Evolutionary conservation across 2,797 vertebrate species (phyloP).

Genomic region (Centroberyx gerrardi): DNA sequence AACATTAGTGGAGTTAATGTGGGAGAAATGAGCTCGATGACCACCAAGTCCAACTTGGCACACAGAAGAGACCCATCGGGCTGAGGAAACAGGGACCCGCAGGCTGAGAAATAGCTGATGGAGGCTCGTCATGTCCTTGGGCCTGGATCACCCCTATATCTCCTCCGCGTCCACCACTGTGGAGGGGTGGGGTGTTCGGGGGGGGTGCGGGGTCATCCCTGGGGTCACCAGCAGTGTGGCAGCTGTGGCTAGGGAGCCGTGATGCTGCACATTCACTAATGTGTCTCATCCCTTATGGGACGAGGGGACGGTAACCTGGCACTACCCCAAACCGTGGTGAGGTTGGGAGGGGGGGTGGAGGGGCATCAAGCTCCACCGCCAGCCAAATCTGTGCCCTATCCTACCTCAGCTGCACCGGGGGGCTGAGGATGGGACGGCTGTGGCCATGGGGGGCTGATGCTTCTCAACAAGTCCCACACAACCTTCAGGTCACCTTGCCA

Average conservation of each 20-base stretch:
- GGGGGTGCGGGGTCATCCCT: conserved; percentile 59
- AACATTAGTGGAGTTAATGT: conserved; percentile 82
- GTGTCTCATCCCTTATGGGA: conserved; percentile 76
- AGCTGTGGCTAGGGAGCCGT: conserved; percentile 69
- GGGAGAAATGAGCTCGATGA: conserved; percentile 76
- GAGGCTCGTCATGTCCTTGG: conserved; percentile 78
- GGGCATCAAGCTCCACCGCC: conserved; percentile 45
- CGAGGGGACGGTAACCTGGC: conserved; percentile 75
- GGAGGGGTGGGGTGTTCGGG: not conserved
- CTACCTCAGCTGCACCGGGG: conserved; percentile 65
- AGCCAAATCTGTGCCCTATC: conserved; percentile 78
- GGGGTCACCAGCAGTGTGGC: conserved; percentile 70
- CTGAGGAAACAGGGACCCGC: conserved; percentile 57
- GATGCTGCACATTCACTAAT: conserved; percentile 77
- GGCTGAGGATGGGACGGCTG: conserved; percentile 17
- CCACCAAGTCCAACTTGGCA: conserved; percentile 78
- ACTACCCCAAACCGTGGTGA: conserved; percentile 63
- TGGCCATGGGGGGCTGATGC: conserved; percentile 34
- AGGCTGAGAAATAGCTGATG: conserved; percentile 69
- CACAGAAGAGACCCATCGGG: conserved; percentile 32
- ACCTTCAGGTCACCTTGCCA: conserved; percentile 81
- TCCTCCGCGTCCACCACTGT: conserved; percentile 30
- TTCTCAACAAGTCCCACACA: conserved; percentile 81
- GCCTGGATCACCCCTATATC: conserved; percentile 57
- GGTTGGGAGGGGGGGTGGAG: conserved; percentile 43